phyloP scores from a whole-genome alignment of 2,113 vertebrate genomes.

The Murina feae region DNA sequence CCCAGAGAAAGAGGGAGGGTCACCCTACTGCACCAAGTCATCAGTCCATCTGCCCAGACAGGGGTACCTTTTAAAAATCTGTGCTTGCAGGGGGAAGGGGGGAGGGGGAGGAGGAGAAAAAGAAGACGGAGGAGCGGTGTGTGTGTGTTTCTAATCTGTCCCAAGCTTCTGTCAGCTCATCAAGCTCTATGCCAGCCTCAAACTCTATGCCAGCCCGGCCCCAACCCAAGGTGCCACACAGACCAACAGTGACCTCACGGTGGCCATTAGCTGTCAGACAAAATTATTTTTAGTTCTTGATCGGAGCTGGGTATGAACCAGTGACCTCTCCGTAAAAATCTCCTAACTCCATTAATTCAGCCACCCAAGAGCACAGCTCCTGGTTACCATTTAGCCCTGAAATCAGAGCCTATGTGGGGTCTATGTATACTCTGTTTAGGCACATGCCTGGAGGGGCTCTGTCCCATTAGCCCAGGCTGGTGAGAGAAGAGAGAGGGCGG shows the following conservation, averaged over 20 bases:
- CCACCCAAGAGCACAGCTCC: not conserved
- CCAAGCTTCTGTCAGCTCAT: not conserved
- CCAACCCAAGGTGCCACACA: not conserved
- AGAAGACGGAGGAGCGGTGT: too few species aligned
- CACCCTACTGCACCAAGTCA: not conserved
- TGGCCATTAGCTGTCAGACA: fast-evolving
- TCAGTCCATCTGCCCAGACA: not conserved
- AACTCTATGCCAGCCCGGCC: not conserved
- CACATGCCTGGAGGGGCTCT: not conserved
- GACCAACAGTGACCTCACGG: not conserved
- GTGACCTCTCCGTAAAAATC: not conserved
- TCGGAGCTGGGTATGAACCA: not conserved
- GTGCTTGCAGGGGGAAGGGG: not conserved
- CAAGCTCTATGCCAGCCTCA: not conserved
- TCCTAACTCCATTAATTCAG: slow-evolving; percentile 12
- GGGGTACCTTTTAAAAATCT: not conserved
- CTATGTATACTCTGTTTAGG: not conserved
- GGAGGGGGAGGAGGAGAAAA: too few species aligned
- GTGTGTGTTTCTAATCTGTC: not conserved
- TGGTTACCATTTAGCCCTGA: not conserved
- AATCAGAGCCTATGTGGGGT: not conserved
- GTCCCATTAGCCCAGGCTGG: not conserved
- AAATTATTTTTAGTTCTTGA: not conserved
- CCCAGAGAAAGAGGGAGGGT: not conserved
- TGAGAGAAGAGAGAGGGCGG: not conserved